These are phyloP conservation scores for Sarcophaga carnaria DNA, from an alignment of 2,888 invertebrate genomes.

Conservation along the genomic window DNA sequence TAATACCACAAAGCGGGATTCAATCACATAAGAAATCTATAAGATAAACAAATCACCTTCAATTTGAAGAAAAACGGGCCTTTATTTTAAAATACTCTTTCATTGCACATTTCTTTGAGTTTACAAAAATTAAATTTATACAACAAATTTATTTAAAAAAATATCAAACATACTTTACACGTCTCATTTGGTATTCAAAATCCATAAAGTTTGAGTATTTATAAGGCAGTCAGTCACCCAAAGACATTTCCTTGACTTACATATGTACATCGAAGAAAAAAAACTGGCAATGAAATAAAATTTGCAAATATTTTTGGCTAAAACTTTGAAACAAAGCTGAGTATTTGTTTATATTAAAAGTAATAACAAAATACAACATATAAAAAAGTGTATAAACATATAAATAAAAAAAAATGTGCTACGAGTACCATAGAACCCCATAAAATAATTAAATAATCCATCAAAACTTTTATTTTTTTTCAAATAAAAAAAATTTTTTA, in stretches of 20 bases:
- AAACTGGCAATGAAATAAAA: not conserved
- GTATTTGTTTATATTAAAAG: not conserved
- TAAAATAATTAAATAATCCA: slow-evolving; percentile 1
- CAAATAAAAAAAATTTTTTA: not conserved
- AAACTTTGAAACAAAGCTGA: not conserved
- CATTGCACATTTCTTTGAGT: not conserved
- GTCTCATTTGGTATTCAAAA: not conserved
- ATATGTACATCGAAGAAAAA: not conserved
- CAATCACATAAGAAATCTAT: too few species aligned
- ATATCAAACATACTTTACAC: not conserved
- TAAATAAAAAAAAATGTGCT: not conserved
- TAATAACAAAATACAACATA: not conserved
- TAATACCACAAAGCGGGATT: too few species aligned
- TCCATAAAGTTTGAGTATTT: not conserved
- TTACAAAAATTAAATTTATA: not conserved
- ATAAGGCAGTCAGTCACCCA: not conserved
- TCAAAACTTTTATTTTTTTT: not conserved
- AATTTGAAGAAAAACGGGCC: too few species aligned
- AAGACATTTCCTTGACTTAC: slow-evolving; percentile 33
- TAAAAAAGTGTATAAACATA: not conserved
- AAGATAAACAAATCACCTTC: too few species aligned
- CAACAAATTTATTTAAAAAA: not conserved
- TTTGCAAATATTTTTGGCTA: not conserved
- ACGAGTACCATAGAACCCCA: not conserved
- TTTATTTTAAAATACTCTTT: not conserved